Base-by-base conservation (phyloP, 2,797 vertebrate species). In the Propithecus perrieri region DNA sequence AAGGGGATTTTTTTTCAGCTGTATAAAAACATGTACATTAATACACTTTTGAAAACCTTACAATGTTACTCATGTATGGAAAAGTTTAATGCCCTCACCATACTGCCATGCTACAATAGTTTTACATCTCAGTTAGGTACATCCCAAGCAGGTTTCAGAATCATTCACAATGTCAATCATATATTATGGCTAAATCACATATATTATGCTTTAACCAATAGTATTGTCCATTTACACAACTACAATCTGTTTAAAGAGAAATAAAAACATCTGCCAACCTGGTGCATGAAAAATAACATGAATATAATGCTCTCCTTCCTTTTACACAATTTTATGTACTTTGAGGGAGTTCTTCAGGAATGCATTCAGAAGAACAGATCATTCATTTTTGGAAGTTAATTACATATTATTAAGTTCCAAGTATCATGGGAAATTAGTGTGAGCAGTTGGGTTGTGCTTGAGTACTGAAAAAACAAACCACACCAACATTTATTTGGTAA, bases 341-440 rank as follows among this genome's bases (percentile, higher is more conserved):
- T 94, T 84, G 41, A 89, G 57, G 53, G 59, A 41, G 94, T 46
- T 69, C 84, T 76, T 79, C 1, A n/a, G 89, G 80, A 97, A 92
- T 83, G 88, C 88, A 76, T 95, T 71, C 4, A 84, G 71, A 96
- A 96, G 96, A 94, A 94, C 3, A 30, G 48, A 94, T 57, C 78
- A 48, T 93, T 97, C 93, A 78, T 79, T 96, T 96, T 88, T 96
- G 95, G 95, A 87, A 97, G 98, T 86, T 97, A 67, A 65, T 94
- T 11, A 94, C 96, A 96, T 89, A 67, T 46, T 50, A 95, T 87
- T 55, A 75, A 95, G 92, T 98, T 96, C 75, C 50, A 33, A 76
- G 95, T 91, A 83, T 93, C 94, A 85, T 13, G 91, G 78, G 91
- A 98, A 98, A 98, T 96, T 97, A 97, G 85, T 83, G 67, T 48